Evolutionary conservation across 2,797 vertebrate genomes (phyloP).

Genomic region (Lepidocolaptes lacrymiger): DNA sequence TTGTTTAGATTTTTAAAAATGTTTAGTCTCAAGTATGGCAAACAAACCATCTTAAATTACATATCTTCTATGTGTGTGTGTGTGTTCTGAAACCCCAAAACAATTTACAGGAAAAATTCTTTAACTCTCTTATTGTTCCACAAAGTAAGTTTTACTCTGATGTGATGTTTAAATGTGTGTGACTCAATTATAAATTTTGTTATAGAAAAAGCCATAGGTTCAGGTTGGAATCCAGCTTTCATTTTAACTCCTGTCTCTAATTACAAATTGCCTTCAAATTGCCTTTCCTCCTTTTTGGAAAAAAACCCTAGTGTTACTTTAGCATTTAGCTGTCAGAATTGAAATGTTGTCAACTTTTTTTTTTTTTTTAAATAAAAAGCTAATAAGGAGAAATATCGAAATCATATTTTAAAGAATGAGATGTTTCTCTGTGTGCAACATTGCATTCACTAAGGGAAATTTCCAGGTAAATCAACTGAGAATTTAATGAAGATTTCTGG

Average conservation of each 20-base stretch:
- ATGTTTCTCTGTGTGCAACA: neutral
- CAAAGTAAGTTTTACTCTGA: neutral
- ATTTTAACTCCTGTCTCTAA: neutral
- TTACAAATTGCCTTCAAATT: neutral
- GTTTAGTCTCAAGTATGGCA: neutral
- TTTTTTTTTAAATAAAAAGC: too few species aligned
- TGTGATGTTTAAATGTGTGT: neutral
- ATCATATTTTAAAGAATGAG: neutral
- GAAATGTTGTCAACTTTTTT: neutral
- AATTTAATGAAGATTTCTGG: neutral
- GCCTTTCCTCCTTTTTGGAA: rapidly evolving
- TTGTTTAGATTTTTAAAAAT: neutral
- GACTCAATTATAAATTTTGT: neutral
- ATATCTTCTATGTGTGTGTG: neutral
- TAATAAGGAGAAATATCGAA: neutral
- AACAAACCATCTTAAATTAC: neutral
- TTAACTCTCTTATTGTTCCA: neutral
- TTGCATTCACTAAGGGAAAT: neutral
- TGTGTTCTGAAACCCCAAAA: constrained; percentile 18
- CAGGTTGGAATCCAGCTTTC: neutral
- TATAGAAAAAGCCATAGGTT: neutral
- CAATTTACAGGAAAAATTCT: constrained; percentile 51
- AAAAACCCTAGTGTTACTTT: neutral
- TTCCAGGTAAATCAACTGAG: neutral
- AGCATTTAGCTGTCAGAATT: neutral